Evolutionary conservation across 2,113 vertebrate genomes (phyloP).

Genomic region (Empidonax traillii): DNA sequence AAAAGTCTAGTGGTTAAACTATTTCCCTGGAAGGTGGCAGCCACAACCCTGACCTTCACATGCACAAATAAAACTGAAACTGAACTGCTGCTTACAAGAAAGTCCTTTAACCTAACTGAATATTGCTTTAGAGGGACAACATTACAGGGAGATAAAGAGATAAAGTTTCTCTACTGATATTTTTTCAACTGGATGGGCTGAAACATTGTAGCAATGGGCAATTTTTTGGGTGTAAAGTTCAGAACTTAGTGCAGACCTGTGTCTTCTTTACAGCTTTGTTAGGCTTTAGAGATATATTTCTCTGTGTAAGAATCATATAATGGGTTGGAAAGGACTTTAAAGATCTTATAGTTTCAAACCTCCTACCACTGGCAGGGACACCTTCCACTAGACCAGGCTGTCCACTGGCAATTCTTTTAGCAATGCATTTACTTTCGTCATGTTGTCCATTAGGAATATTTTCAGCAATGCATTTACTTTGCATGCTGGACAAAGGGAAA

Average conservation of each 20-base stretch:
- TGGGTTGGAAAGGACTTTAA: neutral
- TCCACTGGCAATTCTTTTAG: neutral
- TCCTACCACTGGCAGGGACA: neutral
- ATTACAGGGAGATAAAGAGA: neutral
- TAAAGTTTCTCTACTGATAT: neutral
- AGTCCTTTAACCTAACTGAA: neutral
- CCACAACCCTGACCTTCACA: neutral
- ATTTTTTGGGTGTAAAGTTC: neutral
- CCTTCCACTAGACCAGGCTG: neutral
- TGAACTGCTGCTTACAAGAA: neutral
- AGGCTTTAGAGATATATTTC: neutral
- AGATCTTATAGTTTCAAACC: neutral
- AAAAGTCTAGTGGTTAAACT: neutral
- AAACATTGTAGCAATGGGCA: neutral
- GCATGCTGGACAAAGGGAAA: neutral
- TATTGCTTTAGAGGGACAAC: neutral
- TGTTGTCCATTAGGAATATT: too few species aligned
- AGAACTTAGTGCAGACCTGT: neutral
- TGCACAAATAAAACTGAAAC: neutral
- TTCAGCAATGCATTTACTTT: neutral
- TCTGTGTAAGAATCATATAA: neutral
- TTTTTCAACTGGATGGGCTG: neutral
- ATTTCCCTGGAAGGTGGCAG: neutral
- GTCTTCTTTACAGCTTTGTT: neutral
- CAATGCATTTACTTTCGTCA: neutral